Conservation (phyloP, 2,797 vertebrate species). For the Vireo griseus region DNA sequence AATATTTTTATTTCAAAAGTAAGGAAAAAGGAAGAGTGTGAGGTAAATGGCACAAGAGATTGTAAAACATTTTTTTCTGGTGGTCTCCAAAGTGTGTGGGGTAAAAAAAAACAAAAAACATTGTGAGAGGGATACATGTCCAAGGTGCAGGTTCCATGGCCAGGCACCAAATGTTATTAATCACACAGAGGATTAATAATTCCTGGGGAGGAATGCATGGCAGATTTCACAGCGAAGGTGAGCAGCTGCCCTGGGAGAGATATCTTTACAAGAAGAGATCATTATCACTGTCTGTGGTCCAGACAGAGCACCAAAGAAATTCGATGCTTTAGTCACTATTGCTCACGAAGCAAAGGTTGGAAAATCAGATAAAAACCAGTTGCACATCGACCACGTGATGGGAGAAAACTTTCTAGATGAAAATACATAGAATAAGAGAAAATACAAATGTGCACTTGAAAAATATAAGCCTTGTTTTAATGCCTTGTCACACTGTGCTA, state of each 20-base stretch:
- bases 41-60: background rate
- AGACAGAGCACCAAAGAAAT: conserved; percentile 20
- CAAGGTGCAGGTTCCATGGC: background rate
- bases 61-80: background rate
- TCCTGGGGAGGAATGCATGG: background rate
- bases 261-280: background rate
- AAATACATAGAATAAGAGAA: background rate
- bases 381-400: background rate
- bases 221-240: background rate
- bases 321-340: background rate
- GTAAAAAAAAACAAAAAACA: background rate
- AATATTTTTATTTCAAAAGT: background rate
- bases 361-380: conserved; percentile 22
- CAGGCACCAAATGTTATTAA: background rate
- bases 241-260: background rate
- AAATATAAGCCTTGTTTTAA: background rate
- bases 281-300: background rate
- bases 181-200: background rate
- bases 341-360: background rate
- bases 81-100: background rate
- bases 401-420: background rate
- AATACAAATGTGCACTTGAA: background rate
- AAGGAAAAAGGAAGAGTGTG: background rate
- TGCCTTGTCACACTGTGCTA: background rate
- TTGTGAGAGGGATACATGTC: background rate